These are phyloP conservation scores for Lepidonotus clava DNA, from an alignment of 2,888 invertebrate species.

Conservation along the genomic window DNA sequence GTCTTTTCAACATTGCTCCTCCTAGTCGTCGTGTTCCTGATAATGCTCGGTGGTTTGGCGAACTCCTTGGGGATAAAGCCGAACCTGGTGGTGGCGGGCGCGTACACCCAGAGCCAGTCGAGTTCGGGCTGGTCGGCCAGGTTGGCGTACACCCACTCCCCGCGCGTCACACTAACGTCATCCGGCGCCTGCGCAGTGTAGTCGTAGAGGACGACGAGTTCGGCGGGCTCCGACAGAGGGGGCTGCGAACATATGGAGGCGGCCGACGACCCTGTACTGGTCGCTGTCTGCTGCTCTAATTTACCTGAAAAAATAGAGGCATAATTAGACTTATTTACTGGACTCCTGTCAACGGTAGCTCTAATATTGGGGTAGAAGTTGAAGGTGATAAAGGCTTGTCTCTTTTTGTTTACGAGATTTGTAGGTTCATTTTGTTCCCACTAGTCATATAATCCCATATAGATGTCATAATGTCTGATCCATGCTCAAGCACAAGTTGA, in stretches of 20 bases:
- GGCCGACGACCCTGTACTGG: constrained; percentile 29
- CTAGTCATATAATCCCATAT: no score
- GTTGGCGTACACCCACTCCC: constrained; percentile 98
- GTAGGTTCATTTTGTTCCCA: no score
- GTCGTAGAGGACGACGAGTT: constrained; percentile 83
- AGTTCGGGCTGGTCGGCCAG: constrained; percentile 88
- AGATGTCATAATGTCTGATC: no score
- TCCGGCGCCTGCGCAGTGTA: constrained; percentile 97
- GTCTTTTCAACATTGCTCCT: constrained; percentile 24
- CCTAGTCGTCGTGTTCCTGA: constrained; percentile 26
- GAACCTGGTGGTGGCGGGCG: constrained; percentile 92
- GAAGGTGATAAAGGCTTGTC: no score
- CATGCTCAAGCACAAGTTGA: no score
- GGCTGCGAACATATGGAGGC: not conserved
- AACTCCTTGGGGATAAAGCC: constrained; percentile 94
- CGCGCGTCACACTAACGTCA: constrained; percentile 92
- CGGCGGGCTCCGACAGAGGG: not conserved
- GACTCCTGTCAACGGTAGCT: no score
- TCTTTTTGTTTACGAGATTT: no score
- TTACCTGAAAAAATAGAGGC: not conserved
- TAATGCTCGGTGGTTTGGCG: constrained; percentile 29
- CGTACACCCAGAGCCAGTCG: constrained; percentile 94
- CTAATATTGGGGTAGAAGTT: no score
- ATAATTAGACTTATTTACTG: no score
- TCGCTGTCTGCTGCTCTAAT: constrained; percentile 32